These are phyloP conservation scores for Esox masquinongy DNA, from an alignment of 2,797 vertebrate genomes.

Conservation along the genomic window DNA sequence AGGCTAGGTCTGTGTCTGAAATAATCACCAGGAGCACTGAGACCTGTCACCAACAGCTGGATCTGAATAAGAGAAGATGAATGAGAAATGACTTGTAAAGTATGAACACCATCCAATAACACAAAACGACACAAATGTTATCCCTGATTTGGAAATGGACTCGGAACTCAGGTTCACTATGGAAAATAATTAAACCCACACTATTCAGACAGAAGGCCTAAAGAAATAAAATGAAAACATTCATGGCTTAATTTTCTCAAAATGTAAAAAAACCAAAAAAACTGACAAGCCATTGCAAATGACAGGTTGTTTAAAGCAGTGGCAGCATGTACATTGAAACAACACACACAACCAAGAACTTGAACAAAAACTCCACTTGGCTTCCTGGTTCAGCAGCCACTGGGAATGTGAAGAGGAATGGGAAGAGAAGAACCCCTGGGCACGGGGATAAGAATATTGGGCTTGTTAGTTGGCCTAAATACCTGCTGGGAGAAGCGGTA, in stretches of 20 bases:
- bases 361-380: slow-evolving; percentile 32
- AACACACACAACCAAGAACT: slow-evolving; percentile 36
- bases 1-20: slow-evolving; percentile 40
- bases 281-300: slow-evolving; percentile 32
- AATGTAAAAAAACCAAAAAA: not conserved
- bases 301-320: slow-evolving; percentile 42
- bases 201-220: slow-evolving; percentile 17
- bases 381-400: slow-evolving; percentile 21
- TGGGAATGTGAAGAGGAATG: slow-evolving; percentile 31
- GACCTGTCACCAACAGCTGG: slow-evolving; percentile 34
- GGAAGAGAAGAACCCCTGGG: slow-evolving; percentile 28
- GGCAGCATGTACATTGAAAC: slow-evolving; percentile 34
- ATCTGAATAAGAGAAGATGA: slow-evolving; percentile 40
- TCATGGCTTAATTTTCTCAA: slow-evolving; percentile 11
- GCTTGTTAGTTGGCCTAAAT: slow-evolving; percentile 40
- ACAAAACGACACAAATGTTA: slow-evolving; percentile 27
- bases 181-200: slow-evolving; percentile 23
- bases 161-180: slow-evolving; percentile 37
- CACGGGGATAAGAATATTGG: slow-evolving; percentile 14
- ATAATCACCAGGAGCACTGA: slow-evolving; percentile 41
- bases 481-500: slow-evolving; percentile 53
- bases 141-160: slow-evolving; percentile 15
- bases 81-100: slow-evolving; percentile 34
- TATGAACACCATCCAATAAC: slow-evolving; percentile 22
- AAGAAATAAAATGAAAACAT: not conserved